Percentiles rank a stretch among this genome's conserved stretches.
These are phyloP conservation scores for Pyrocoelia pectoralis DNA, from an alignment of 2,888 invertebrate genomes.

Conservation along the genomic window DNA sequence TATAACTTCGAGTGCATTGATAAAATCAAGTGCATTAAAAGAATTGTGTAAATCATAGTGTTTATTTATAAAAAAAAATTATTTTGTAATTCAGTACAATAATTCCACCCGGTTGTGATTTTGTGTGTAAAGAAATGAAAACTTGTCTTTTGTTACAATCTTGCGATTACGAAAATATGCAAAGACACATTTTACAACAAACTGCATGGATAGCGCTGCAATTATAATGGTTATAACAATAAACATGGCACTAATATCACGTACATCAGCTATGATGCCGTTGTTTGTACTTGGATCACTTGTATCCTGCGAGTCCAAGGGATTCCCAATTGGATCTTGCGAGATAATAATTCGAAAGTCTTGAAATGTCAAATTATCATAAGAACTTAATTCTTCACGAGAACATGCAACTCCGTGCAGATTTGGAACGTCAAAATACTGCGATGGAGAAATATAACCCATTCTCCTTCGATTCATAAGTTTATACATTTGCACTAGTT, in stretches of 20 bases:
- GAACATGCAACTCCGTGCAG: conserved; percentile 32
- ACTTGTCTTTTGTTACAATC: conserved; percentile 11
- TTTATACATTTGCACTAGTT: conserved; percentile 28
- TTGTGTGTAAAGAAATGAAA: conserved; percentile 11
- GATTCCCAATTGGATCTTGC: conserved; percentile 24
- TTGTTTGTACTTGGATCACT: neutral
- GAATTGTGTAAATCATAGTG: too few relatives aligned
- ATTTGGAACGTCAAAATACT: conserved; percentile 28
- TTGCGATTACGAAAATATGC: conserved; percentile 13
- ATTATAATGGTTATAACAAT: conserved; percentile 14
- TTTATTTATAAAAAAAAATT: too few relatives aligned
- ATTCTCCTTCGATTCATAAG: conserved; percentile 18
- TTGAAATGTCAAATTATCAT: conserved; percentile 22
- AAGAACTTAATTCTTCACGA: conserved; percentile 6
- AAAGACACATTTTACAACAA: conserved; percentile 6
- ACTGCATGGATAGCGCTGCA: conserved; percentile 9
- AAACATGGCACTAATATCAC: conserved; percentile 11
- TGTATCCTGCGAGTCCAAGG: conserved; percentile 12
- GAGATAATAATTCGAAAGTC: conserved; percentile 26
- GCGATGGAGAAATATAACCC: conserved; percentile 12
- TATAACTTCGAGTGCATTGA: too few relatives aligned
- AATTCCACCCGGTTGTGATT: conserved; percentile 15
- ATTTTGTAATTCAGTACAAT: too few relatives aligned
- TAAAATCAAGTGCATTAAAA: too few relatives aligned
- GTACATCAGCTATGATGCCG: neutral